phyloP scores from a whole-genome alignment of 2,113 vertebrate genomes.

The Anoplopoma fimbria region DNA sequence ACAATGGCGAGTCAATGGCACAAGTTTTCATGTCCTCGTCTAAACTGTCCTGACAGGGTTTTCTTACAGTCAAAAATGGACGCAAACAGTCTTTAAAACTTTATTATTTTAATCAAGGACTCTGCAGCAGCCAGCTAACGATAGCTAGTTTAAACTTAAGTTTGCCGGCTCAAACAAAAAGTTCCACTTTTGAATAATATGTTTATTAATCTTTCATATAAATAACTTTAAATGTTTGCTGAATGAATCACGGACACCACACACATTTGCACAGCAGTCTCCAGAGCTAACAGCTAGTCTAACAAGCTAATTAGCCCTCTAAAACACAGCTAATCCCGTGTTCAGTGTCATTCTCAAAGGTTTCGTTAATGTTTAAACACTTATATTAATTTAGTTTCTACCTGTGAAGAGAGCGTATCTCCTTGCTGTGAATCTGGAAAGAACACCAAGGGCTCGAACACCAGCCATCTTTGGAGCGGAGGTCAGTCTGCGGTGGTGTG shows the following conservation, averaged over 20 bases:
- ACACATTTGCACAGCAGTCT: not conserved
- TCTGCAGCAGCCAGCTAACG: constrained; percentile 15
- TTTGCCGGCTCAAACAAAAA: not conserved
- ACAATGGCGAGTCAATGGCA: constrained; percentile 43
- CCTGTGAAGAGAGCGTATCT: constrained; percentile 76
- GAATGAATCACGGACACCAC: not conserved
- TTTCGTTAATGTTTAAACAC: accelerated
- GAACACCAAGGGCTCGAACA: constrained; percentile 79
- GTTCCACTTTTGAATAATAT: accelerated
- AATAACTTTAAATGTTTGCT: not conserved
- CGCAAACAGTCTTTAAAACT: not conserved
- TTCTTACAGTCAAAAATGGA: not conserved
- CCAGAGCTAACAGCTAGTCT: constrained; percentile 36
- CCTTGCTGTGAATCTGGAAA: constrained; percentile 74
- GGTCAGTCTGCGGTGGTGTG: constrained; percentile 64
- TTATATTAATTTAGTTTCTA: constrained; percentile 20
- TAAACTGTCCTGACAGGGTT: accelerated
- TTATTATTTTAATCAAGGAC: not conserved
- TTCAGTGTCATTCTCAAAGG: not conserved
- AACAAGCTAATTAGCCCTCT: constrained; percentile 55
- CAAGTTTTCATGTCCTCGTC: not conserved
- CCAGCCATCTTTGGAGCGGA: constrained; percentile 83
- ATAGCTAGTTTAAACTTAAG: not conserved
- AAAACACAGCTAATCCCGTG: not conserved
- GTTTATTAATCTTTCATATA: not conserved